Base-by-base conservation (phyloP, 1,140 invertebrate species). In the Drosophila miranda region DNA sequence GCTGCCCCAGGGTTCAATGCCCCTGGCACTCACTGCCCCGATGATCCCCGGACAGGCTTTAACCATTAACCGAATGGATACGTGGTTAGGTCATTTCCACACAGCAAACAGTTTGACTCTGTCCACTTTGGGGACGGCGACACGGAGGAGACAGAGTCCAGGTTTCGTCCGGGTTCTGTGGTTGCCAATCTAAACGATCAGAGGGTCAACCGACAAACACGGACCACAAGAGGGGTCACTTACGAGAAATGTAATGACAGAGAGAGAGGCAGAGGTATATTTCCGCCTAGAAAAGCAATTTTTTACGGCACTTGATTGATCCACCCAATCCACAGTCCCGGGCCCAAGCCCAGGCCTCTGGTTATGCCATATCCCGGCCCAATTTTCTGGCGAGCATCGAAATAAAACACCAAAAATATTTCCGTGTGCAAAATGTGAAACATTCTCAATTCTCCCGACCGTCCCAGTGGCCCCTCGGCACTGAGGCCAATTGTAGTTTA, bases 31-130 rank as follows among this genome's bases (percentile, higher is more conserved):
- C 23, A 5, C 23, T 26, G 23, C 23, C 3, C 23, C 23, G 23
- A 5, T n/a, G 23, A 16, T 3, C 49, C 6, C 16, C 55, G 60
- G 13, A 66, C 45, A 23, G 19, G 44, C 8, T 19, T 67, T 49
- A 21, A 45, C 75, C 67, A 73, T 81, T 69, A 73, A 59, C 73
- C 73, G 61, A 74, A 71, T 70, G 58, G 70, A 75, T 71, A 64
- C 30, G 34, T 63, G 76, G 56, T 43, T 57, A 54, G 73, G 50
- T 68, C 54, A 60, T 78, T 57, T 11, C 3, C 30, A 34, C 30
- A 34, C 66, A 71, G 48, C 59, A 56, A 64, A 48, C 58, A 41
- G 51, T 49, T 52, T 59, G 71, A 61, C 71, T 67, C 56, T 60
- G 30, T 28, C 28, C 28, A 11, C 34, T 34, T 34, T 34, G 3